Evolutionary conservation across 2,797 vertebrate species (phyloP), one percentile per base, ranked within the genome.

Genomic region (Eutrigla gurnardus): DNA sequence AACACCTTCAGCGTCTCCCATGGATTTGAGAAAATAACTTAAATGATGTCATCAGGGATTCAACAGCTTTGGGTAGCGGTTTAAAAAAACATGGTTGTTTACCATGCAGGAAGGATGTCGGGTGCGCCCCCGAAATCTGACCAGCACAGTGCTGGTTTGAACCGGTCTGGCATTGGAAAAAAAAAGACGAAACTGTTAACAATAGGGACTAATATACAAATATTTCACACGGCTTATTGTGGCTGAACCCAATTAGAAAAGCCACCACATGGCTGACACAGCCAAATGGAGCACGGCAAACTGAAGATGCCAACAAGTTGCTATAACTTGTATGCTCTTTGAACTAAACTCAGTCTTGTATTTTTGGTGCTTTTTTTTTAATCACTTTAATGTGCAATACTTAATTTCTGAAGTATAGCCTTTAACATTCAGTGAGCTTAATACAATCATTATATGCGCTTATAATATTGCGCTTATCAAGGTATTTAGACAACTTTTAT

Each of bases 31-130:
- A 39, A 65, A 65, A 39, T 18, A 25, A 39, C 35, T n/a, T 12
- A 1, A 2, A 15, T 40, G n/a, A 39, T 32, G 62, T 65, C 47
- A 39, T 37, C 43, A 8, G 45, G 33, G 43, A 15, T 7, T 14
- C 50, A 8, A 53, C 49, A 65, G 14, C 49, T 65, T 54, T 42
- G 14, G 49, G 3, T 17, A 17, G n/a, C 2, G 2, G 33, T 14
- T 50, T 66, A 39, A 15, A 35, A n/a, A 54, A 66, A 66, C 18
- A 4, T n/a, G 25, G 2, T 35, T 35, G 65, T 45, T 54, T 66
- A 54, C 50, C 4, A 43, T 13, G 39, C 50, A 66, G 65, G 65
- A 66, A 66, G 65, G 65, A 66, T 54, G 50, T 66, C 39, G 50
- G 65, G 65, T 66, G 65, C 4, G 40, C 40, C 50, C 25, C 40